Conservation (phyloP, 2,888 invertebrate genomes). For the Eremobia ochroleuca region DNA sequence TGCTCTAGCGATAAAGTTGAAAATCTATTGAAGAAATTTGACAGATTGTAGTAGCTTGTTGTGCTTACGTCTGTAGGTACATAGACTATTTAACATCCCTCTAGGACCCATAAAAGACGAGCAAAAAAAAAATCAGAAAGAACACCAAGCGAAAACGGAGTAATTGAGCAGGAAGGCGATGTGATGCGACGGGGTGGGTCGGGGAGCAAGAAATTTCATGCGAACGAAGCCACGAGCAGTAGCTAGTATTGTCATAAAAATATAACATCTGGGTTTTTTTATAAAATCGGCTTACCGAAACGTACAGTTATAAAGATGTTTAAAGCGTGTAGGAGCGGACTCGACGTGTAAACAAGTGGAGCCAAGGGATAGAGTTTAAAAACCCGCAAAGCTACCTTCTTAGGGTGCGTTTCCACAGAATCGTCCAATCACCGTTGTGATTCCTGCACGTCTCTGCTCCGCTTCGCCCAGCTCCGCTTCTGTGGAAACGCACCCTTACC, state of each 20-base stretch:
- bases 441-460: too few relatives aligned
- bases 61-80: too few relatives aligned
- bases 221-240: not conserved
- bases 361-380: conserved; percentile 48
- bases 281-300: conserved; percentile 48
- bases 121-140: not conserved
- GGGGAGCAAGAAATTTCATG: not conserved
- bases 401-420: too few relatives aligned
- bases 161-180: not conserved
- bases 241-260: not conserved
- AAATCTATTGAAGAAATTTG: too few relatives aligned
- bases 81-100: not conserved
- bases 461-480: too few relatives aligned
- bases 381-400: conserved; percentile 32
- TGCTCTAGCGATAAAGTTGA: too few relatives aligned
- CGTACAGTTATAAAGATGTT: conserved; percentile 57
- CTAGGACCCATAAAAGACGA: not conserved
- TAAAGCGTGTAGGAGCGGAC: conserved; percentile 43
- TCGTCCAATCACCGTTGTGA: too few relatives aligned
- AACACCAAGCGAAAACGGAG: not conserved
- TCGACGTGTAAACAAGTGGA: conserved; percentile 59
- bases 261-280: conserved; percentile 14
- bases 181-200: not conserved
- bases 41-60: too few relatives aligned
- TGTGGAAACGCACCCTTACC: too few relatives aligned